Evolutionary conservation across 2,888 invertebrate genomes (phyloP).

Genomic region (Lordiphosa fenestrarum): DNA sequence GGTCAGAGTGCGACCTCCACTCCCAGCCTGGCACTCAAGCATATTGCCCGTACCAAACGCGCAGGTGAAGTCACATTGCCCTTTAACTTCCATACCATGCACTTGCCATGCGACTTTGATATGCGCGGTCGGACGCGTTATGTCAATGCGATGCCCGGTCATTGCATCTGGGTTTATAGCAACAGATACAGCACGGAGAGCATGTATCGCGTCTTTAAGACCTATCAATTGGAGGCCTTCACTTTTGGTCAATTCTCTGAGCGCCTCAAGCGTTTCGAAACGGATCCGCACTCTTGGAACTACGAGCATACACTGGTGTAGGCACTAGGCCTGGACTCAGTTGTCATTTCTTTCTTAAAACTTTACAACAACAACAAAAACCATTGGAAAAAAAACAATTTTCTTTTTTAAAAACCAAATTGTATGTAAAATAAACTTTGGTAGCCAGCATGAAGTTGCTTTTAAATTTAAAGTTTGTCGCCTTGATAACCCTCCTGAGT

Average conservation of each 20-base stretch:
- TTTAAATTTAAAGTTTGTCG: constrained; percentile 1
- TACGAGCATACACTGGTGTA: neutral
- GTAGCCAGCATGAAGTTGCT: constrained; percentile 2
- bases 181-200: constrained; percentile 13
- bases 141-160: constrained; percentile 26
- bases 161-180: constrained; percentile 36
- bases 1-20: too few species aligned
- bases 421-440: neutral
- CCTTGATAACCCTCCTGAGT: neutral
- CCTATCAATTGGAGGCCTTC: constrained; percentile 36
- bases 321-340: neutral
- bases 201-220: constrained; percentile 30
- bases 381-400: neutral
- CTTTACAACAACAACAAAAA: neutral
- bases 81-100: constrained; percentile 10
- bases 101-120: constrained; percentile 43
- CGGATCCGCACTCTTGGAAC: neutral
- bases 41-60: neutral
- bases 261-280: constrained; percentile 76
- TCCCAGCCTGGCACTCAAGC: neutral
- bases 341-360: neutral
- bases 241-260: constrained; percentile 41
- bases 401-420: neutral
- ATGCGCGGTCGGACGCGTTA: neutral
- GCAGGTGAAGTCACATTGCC: neutral